A percentile compares a stretch with the other conserved stretches of the same genome.
phyloP scores from a whole-genome alignment of 1,140 invertebrate genomes.

The Penaeus indicus region DNA sequence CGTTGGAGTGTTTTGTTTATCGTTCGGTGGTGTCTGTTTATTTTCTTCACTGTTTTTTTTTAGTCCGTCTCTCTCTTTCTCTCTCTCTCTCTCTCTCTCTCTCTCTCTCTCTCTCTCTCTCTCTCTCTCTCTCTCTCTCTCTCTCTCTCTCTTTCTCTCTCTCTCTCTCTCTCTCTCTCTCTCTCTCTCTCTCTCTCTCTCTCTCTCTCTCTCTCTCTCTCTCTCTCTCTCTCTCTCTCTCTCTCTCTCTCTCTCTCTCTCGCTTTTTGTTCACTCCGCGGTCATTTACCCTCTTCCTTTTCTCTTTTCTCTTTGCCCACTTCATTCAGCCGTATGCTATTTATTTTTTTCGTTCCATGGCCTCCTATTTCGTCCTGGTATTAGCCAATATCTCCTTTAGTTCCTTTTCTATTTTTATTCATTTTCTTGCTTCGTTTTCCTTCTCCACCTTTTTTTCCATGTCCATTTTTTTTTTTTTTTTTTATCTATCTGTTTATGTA shows the following conservation, averaged over 20 bases:
- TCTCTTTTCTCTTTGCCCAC: background rate
- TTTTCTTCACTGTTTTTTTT: too few relatives aligned
- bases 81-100: background rate
- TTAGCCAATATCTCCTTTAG: background rate
- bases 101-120: background rate
- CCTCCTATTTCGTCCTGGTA: constrained; percentile 31
- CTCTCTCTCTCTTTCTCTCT: too few relatives aligned
- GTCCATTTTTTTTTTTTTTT: constrained; percentile 1
- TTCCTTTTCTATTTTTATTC: background rate
- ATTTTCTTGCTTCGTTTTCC: background rate
- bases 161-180: background rate
- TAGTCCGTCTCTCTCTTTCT: too few relatives aligned
- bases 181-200: background rate
- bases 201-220: background rate
- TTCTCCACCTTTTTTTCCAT: constrained; percentile 17
- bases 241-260: too few relatives aligned
- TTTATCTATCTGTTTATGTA: constrained; percentile 30
- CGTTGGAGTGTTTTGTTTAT: too few relatives aligned
- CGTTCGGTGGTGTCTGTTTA: too few relatives aligned
- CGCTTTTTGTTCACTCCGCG: background rate
- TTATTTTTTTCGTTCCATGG: background rate
- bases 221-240: background rate
- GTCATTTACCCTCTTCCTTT: constrained; percentile 4
- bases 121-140: too few relatives aligned
- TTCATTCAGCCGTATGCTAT: background rate